Evolutionary conservation across 2,797 vertebrate genomes (phyloP).

Genomic region (Clarias platycephalus): DNA sequence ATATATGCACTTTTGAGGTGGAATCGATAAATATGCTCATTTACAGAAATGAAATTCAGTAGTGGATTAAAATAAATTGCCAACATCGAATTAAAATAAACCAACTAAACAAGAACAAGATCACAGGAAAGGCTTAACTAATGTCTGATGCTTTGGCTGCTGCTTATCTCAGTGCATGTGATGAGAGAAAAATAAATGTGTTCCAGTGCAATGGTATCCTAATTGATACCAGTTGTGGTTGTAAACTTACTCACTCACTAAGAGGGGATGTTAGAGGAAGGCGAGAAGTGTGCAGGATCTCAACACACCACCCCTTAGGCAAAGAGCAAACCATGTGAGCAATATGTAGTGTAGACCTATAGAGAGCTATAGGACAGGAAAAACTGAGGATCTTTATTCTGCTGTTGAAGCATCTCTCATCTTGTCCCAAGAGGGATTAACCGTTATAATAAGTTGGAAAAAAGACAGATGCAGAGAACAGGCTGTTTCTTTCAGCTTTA

Average conservation of each 20-base stretch:
- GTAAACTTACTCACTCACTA: conserved; percentile 45
- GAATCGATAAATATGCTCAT: not conserved
- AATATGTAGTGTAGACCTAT: not conserved
- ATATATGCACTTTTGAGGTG: not conserved
- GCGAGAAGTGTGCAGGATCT: conserved; percentile 1
- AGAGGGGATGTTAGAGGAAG: conserved; percentile 18
- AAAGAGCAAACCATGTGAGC: not conserved
- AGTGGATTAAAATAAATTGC: conserved; percentile 15
- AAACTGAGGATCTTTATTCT: not conserved
- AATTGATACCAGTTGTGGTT: conserved; percentile 58
- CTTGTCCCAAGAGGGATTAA: not conserved
- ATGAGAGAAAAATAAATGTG: conserved; percentile 64
- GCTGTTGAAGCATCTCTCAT: not conserved
- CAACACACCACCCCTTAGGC: conserved; percentile 3
- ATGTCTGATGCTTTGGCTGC: conserved; percentile 50
- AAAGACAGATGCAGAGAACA: not conserved
- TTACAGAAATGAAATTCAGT: not conserved
- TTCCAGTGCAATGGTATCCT: conserved; percentile 44
- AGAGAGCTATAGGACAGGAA: not conserved
- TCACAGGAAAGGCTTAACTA: conserved; percentile 36
- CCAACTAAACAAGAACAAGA: conserved; percentile 46
- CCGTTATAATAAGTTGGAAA: not conserved
- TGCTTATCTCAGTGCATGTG: conserved; percentile 49
- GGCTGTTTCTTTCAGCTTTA: not conserved
- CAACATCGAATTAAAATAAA: not conserved